A percentile compares a stretch with the other conserved stretches of the same genome.
Conservation (phyloP, 2,797 vertebrate species). For the Cyclopterus lumpus region DNA sequence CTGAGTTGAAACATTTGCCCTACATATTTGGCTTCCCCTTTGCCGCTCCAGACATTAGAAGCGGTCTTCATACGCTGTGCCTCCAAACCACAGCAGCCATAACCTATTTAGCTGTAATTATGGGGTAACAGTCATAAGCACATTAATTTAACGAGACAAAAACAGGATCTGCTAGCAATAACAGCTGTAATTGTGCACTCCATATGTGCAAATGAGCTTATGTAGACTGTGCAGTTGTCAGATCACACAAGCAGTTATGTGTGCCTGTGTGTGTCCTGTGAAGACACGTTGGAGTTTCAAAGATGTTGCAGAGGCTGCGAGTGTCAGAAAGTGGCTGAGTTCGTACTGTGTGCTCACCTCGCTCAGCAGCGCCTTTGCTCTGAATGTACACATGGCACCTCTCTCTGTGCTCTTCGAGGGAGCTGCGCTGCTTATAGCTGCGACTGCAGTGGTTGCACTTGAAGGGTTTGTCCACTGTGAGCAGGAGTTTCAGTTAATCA, state of each 20-base stretch:
- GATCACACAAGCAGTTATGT: conserved; percentile 5
- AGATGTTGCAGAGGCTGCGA: not conserved
- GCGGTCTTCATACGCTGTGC: conserved; percentile 37
- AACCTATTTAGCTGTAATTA: conserved; percentile 70
- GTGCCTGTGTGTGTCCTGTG: not conserved
- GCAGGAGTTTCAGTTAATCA: conserved; percentile 57
- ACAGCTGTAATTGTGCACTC: conserved; percentile 17
- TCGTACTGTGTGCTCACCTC: conserved; percentile 71
- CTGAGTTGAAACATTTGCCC: conserved; percentile 55
- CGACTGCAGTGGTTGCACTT: conserved; percentile 83
- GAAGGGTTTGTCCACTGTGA: conserved; percentile 84
- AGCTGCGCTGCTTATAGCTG: conserved; percentile 87
- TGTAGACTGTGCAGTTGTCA: not conserved
- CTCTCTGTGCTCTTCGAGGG: conserved; percentile 93
- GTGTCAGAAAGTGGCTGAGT: not conserved
- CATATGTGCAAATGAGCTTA: conserved; percentile 2
- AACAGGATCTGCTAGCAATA: conserved; percentile 34
- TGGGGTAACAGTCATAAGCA: conserved; percentile 38
- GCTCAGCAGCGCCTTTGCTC: conserved; percentile 80
- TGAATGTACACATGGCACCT: conserved; percentile 93
- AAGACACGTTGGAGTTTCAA: not conserved
- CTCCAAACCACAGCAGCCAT: conserved; percentile 63
- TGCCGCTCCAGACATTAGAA: conserved; percentile 38
- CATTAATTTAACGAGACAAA: conserved; percentile 57
- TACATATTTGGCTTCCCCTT: conserved; percentile 62